Evolutionary conservation across 2,113 vertebrate genomes (phyloP).

Genomic region (Ochotona curzoniae): DNA sequence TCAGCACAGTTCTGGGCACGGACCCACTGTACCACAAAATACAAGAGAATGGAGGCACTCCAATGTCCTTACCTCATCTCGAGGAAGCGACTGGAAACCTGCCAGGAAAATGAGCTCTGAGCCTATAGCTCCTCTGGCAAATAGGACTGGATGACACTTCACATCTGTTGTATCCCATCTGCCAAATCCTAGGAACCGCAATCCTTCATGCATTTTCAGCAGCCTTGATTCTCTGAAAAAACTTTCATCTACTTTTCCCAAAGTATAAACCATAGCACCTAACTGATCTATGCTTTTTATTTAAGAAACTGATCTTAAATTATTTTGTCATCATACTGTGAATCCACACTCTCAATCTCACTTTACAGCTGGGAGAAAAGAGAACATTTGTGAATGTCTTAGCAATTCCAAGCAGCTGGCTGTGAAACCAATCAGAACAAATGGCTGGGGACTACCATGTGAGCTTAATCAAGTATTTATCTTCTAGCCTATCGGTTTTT

Average conservation of each 20-base stretch:
- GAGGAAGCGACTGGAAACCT: not conserved
- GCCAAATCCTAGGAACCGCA: not conserved
- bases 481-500: not conserved
- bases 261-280: not conserved
- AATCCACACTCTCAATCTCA: not conserved
- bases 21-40: not conserved
- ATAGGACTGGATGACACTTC: not conserved
- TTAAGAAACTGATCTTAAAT: not conserved
- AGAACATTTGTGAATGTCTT: not conserved
- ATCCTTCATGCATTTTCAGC: not conserved
- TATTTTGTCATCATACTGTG: not conserved
- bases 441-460: not conserved
- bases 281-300: too few relatives aligned
- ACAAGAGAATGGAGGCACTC: not conserved
- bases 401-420: not conserved
- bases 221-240: not conserved
- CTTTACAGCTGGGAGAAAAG: not conserved
- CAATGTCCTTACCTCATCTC: accelerated
- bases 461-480: too few relatives aligned
- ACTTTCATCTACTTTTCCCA: not conserved
- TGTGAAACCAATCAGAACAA: not conserved
- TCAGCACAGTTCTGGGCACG: not conserved
- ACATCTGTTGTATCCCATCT: not conserved
- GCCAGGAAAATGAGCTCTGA: not conserved
- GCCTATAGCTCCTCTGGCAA: not conserved